phyloP scores from a whole-genome alignment of 2,888 invertebrate genomes.

The Empis stercorea region DNA sequence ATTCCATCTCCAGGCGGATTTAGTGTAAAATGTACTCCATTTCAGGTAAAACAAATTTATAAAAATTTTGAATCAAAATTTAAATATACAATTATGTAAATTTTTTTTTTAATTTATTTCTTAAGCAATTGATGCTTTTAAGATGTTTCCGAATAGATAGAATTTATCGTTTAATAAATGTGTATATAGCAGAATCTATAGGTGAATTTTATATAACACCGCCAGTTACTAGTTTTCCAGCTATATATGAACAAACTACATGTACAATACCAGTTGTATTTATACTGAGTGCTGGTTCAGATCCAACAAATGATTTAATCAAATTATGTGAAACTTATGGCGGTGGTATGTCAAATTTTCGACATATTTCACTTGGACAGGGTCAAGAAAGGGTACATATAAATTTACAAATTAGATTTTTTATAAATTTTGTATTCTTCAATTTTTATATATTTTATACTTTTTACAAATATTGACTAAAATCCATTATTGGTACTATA shows the following conservation, averaged over 20 bases:
- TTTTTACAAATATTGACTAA: too few species aligned
- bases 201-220: conserved; percentile 82
- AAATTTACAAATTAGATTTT: too few species aligned
- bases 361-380: conserved; percentile 82
- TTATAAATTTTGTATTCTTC: too few species aligned
- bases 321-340: conserved; percentile 60
- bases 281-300: conserved; percentile 86
- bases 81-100: conserved; percentile 18
- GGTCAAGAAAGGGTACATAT: conserved; percentile 81
- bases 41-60: conserved; percentile 34
- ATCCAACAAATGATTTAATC: conserved; percentile 78
- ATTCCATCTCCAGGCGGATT: conserved; percentile 56
- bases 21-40: conserved; percentile 47
- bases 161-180: conserved; percentile 71
- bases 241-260: conserved; percentile 74
- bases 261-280: conserved; percentile 80
- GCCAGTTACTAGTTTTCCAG: conserved; percentile 66
- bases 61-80: conserved; percentile 4
- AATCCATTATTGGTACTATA: not conserved
- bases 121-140: conserved; percentile 68
- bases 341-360: conserved; percentile 64
- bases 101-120: conserved; percentile 1
- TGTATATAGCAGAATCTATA: conserved; percentile 70
- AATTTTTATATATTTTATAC: too few species aligned
- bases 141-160: conserved; percentile 84